A percentile compares a stretch with the other conserved stretches of the same genome.
Conservation (phyloP, 2,888 invertebrate species). For the Anarsia innoxiella region DNA sequence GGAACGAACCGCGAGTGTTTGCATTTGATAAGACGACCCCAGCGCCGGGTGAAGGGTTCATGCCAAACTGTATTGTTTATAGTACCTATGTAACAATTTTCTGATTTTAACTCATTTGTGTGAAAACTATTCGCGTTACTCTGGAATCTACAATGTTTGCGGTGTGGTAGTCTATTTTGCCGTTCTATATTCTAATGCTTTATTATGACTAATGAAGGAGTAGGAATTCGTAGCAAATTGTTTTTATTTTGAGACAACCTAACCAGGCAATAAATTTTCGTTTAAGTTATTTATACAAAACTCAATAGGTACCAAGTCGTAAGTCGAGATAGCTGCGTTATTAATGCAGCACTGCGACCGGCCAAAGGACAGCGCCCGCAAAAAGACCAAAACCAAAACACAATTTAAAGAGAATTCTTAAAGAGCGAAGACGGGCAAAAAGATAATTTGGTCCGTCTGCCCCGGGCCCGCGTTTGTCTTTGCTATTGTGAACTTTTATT, state of each 20-base stretch:
- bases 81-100: not conserved
- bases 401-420: slow-evolving; percentile 73
- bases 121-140: too few relatives aligned
- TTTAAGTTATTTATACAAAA: too few relatives aligned
- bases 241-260: too few relatives aligned
- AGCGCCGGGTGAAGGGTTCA: slow-evolving; percentile 30
- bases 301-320: too few relatives aligned
- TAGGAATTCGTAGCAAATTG: too few relatives aligned
- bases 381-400: slow-evolving; percentile 65
- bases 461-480: slow-evolving; percentile 64
- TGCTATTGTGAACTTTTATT: slow-evolving; percentile 70
- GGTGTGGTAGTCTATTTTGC: too few relatives aligned
- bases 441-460: slow-evolving; percentile 57
- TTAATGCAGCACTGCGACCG: slow-evolving; percentile 55
- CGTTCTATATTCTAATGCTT: too few relatives aligned
- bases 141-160: too few relatives aligned
- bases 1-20: slow-evolving; percentile 66
- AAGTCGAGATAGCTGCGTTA: slow-evolving; percentile 41
- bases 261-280: too few relatives aligned
- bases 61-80: slow-evolving; percentile 12
- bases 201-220: too few relatives aligned
- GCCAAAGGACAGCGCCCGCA: slow-evolving; percentile 56
- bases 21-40: slow-evolving; percentile 61
- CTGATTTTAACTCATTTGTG: slow-evolving; percentile 6
- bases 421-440: slow-evolving; percentile 66